Base-by-base conservation (phyloP, 2,113 vertebrate genomes). In the Pao palembangensis region DNA sequence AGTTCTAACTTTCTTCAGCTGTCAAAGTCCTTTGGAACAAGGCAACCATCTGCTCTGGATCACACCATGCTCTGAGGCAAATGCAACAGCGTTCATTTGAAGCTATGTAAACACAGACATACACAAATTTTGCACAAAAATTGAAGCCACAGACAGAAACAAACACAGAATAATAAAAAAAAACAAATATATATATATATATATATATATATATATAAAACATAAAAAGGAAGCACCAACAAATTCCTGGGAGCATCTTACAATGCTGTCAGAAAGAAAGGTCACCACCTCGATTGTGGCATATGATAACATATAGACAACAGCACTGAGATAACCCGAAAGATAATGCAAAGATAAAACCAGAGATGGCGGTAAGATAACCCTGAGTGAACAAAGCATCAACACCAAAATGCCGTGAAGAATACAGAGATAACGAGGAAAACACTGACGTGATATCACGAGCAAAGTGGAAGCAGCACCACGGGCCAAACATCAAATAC, bases 1-100 rank as follows among this genome's bases (percentile, higher is more conserved):
- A 54, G 55, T 75, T 78, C 80, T 63, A 78, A 76, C 67, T 77
- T 82, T 74, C 81, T 55, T 67, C 61, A n/a, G 58, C 73, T 82
- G 73, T 83, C 81, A 63, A 5, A 63, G 61, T 71, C 52, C 72
- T 64, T 44, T 67, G 63, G 67, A 75, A 67, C 71, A 58, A 56
- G 73, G 74, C 61, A 75, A 66, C 82, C 83, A 88, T 84, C 84
- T 88, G 83, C 72, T 83, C 47, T 59, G 54, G 79, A 76, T 88
- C 76, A 76, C 43, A 50, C 61, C 69, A 63, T 46, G 53, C 78
- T 71, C 55, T 20, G 69, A 71, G 79, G 79, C 69, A 59, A 77
- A 81, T 68, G 67, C 23, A 75, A 71, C 78, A 74, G 70, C 72
- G 53, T 65, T 58, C 55, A 76, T 73, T 65, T 23, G 54, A 53